phyloP scores from a whole-genome alignment of 2,888 invertebrate genomes.

The Catocala nupta region DNA sequence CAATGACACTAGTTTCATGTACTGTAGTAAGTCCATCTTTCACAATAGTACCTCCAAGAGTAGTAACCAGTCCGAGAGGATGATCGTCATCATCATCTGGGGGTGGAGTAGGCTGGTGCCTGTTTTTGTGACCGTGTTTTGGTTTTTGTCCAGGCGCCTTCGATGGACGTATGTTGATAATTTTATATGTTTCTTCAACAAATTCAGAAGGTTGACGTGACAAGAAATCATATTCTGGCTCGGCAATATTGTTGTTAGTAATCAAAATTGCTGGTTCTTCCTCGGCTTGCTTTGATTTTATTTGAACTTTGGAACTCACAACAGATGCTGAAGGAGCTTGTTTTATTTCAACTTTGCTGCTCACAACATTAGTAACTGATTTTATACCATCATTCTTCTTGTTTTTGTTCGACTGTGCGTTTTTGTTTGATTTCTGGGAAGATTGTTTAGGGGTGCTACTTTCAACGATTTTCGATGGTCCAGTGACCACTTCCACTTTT shows the following conservation, averaged over 20 bases:
- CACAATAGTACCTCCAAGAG: conserved; percentile 93
- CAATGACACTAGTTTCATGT: conserved; percentile 96
- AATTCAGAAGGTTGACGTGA: conserved; percentile 95
- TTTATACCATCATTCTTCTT: conserved; percentile 72
- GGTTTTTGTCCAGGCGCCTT: conserved; percentile 83
- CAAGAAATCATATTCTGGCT: conserved; percentile 94
- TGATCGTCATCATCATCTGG: conserved; percentile 89
- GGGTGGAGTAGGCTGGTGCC: conserved; percentile 77
- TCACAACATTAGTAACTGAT: conserved; percentile 75
- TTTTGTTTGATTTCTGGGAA: conserved; percentile 67
- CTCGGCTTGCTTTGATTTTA: conserved; percentile 76
- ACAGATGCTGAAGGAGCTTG: conserved; percentile 72
- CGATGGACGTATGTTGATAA: conserved; percentile 93
- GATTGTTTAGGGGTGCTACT: conserved; percentile 67
- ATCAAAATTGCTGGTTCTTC: conserved; percentile 88
- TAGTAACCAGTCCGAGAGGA: conserved; percentile 94
- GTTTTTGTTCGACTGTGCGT: conserved; percentile 64
- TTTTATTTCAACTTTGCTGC: conserved; percentile 84
- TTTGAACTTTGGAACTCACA: conserved; percentile 80
- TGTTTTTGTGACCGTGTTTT: conserved; percentile 77
- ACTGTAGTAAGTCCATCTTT: conserved; percentile 94
- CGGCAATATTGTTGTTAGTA: conserved; percentile 91
- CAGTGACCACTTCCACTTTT: conserved; percentile 87
- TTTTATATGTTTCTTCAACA: conserved; percentile 94
- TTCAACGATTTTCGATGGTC: conserved; percentile 83